Evolutionary conservation across 1,140 invertebrate genomes (phyloP).

Genomic region (Bombus consobrinus): DNA sequence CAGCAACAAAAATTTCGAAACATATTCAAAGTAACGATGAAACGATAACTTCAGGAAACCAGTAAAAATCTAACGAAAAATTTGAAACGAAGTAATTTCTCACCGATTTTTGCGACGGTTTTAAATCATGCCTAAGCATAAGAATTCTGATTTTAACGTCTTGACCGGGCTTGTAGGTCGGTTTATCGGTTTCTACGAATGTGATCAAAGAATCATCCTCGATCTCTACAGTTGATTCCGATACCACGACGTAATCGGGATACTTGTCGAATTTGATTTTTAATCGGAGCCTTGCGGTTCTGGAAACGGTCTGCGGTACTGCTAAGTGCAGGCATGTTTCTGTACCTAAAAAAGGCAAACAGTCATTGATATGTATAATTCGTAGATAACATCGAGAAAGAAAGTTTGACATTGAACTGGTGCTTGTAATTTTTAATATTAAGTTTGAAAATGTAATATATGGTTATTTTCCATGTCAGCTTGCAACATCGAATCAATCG

Average conservation of each 20-base stretch:
- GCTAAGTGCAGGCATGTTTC: slow-evolving; percentile 78
- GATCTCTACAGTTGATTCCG: slow-evolving; percentile 79
- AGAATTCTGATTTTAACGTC: slow-evolving; percentile 84
- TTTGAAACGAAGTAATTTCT: slow-evolving; percentile 41
- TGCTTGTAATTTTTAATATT: not conserved
- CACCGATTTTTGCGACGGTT: slow-evolving; percentile 81
- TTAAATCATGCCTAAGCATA: slow-evolving; percentile 82
- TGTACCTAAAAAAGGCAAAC: slow-evolving; percentile 60
- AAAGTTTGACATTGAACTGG: not conserved
- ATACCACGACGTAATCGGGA: slow-evolving; percentile 81
- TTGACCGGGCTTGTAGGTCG: slow-evolving; percentile 87
- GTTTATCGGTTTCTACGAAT: slow-evolving; percentile 84
- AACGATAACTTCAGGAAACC: rapidly evolving
- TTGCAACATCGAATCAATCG: not conserved
- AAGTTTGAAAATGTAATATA: not conserved
- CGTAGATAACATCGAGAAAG: not conserved
- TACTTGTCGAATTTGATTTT: slow-evolving; percentile 83
- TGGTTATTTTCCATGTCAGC: not conserved
- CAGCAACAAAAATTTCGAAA: not conserved
- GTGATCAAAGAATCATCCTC: slow-evolving; percentile 81
- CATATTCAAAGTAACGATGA: too few relatives aligned
- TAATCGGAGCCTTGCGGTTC: slow-evolving; percentile 80
- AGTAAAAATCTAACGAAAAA: not conserved
- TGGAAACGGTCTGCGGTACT: slow-evolving; percentile 75
- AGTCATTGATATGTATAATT: not conserved